These are phyloP conservation scores for Cataglyphis hispanica DNA, from an alignment of 1,140 invertebrate species.

Conservation along the genomic window DNA sequence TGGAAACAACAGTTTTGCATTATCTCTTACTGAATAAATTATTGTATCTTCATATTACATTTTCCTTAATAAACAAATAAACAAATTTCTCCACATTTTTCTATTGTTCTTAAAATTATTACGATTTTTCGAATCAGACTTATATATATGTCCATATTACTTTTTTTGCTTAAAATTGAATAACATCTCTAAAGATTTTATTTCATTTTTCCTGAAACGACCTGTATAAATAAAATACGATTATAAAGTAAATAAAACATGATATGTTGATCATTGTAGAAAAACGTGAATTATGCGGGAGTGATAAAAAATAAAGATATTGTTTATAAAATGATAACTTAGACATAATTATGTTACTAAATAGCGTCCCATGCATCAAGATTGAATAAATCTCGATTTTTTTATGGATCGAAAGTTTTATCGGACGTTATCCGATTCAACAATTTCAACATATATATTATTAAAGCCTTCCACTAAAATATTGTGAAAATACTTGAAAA, in stretches of 20 bases:
- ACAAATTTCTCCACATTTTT: neutral
- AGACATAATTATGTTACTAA: neutral
- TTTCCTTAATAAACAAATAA: neutral
- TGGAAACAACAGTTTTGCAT: neutral
- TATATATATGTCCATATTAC: neutral
- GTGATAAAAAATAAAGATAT: neutral
- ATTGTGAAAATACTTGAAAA: neutral
- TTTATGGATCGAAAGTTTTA: constrained; percentile 1
- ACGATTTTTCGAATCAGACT: neutral
- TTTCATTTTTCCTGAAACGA: neutral
- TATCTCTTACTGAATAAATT: neutral
- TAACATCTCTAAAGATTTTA: neutral
- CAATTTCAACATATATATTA: neutral
- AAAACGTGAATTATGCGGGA: neutral
- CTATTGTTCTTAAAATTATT: neutral
- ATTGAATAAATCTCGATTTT: neutral
- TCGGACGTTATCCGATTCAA: neutral
- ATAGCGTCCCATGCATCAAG: neutral
- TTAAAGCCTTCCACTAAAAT: constrained; percentile 6
- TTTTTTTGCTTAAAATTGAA: constrained; percentile 14
- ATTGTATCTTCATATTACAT: neutral
- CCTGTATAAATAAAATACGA: neutral
- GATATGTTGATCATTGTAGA: constrained; percentile 32
- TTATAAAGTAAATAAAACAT: neutral
- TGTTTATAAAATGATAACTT: neutral